Evolutionary conservation across 1,140 invertebrate genomes (phyloP), one percentile per base, ranked within the genome.

Genomic region (Aphidius gifuensis): DNA sequence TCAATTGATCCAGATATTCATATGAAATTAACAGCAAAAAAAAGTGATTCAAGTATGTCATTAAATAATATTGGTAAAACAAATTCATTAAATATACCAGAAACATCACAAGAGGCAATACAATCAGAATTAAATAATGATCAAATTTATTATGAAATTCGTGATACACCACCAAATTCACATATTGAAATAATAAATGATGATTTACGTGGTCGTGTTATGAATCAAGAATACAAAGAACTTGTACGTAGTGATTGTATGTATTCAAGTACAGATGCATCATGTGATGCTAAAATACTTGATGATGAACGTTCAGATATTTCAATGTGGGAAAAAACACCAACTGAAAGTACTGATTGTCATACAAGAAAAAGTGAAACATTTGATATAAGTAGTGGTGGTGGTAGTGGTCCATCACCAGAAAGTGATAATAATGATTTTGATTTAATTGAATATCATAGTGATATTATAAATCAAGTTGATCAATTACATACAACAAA

Each of bases 1-100:
- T 83, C 83, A 0, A 80, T 83, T 4, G 83, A 85, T 64, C 77
- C 80, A 0, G 71, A 66, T 3, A 72, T 76, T 23, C 54, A 72
- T 0, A 73, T 70, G 16, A 75, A 69, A 44, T 57, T 75, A 21
- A 73, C 75, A 38, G 64, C 62, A 16, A 76, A 75, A 62, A 59
- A 70, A 1, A 77, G 71, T 56, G 73, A 61, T 43, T 79, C 77
- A 1, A 78, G 69, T 55, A 71, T 76, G 11, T 80, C 76, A 9
- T 61, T 80, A 6, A 77, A 62, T 45, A 74, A 80, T 6, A 64
- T 69, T 1, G 55, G 65, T 5, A 68, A 68, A 6, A 60, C 64
- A 0, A 71, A 72, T 11, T 44, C 55, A 0, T 57, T 66, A 48
- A 32, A 39, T 9, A 9, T 4, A 60, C 39, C 16, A 50, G 66